Base-by-base conservation (phyloP, 2,888 invertebrate species). In the Pristionchus mayeri region DNA sequence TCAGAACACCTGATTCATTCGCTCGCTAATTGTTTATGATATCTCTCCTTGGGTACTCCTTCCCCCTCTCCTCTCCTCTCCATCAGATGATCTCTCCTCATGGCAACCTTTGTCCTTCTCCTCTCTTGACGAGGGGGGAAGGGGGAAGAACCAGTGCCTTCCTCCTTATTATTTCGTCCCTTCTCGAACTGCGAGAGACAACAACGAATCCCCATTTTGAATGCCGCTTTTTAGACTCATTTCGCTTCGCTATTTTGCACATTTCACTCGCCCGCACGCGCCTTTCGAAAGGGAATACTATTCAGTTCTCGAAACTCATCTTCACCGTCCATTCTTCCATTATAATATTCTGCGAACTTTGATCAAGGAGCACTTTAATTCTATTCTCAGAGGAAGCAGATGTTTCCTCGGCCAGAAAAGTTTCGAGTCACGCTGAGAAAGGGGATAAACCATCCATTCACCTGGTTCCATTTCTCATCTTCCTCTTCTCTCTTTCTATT, bases 61-160 rank as follows among this genome's bases (percentile, higher is more conserved):
- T 6, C 13, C 44, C 13, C 44, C 13, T 44, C 44, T 9, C 13
- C 44, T 44, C 44, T 13, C 6, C 13, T 13, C 44, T 44, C 44
- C 44, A 44, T 44, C 44, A 44, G 44, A 44, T 44, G 6, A 44
- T 44, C 44, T n/a, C 44, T 44, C 44, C 44, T 44, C 63, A 63
- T 63, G 63, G 63, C 63, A 63, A 63, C 63, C 34, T 63, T 63
- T 63, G 63, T 63, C 63, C 34, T 21, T 34, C 34, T 63, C n/a
- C n/a, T n/a, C 34, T 7, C 27, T 63, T 57, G 24, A 57, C 54
- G 54, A 24, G 18, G 34, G 18, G 18, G 34, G 34, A 13, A 18
- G 30, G 34, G 34, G 63, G 63, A 63, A 63, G 63, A 63, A 63
- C 34, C 63, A 63, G 34, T 30, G 63, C 63, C 54, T 54, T 13